phyloP scores from a whole-genome alignment of 2,113 vertebrate genomes.

The Ornithorhynchus anatinus region DNA sequence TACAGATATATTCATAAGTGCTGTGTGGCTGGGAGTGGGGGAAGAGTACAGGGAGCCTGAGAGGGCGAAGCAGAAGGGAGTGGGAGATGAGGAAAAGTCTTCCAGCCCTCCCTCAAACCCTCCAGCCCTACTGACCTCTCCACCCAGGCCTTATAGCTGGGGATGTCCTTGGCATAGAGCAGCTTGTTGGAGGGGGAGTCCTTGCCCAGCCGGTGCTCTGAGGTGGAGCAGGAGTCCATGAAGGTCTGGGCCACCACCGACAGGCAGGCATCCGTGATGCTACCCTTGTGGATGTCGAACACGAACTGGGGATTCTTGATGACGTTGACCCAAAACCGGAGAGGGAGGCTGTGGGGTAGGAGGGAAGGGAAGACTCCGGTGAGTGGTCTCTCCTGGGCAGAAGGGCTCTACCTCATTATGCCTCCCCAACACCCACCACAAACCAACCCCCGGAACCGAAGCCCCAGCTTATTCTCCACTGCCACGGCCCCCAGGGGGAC shows the following conservation, averaged over 20 bases:
- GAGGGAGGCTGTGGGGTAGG: slow-evolving; percentile 82
- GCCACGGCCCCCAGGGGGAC: too few species aligned
- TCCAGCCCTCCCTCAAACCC: too few species aligned
- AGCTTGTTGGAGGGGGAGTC: slow-evolving; percentile 98
- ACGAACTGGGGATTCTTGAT: slow-evolving; percentile 99
- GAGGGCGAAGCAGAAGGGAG: too few species aligned
- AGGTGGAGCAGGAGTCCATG: slow-evolving; percentile 98
- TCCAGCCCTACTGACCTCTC: slow-evolving; percentile 84
- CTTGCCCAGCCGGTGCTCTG: slow-evolving; percentile 95
- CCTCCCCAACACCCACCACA: neutral
- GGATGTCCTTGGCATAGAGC: slow-evolving; percentile 98
- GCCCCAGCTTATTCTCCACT: too few species aligned
- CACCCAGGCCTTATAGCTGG: slow-evolving; percentile 99
- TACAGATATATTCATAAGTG: too few species aligned
- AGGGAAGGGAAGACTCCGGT: neutral
- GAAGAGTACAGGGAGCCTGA: too few species aligned
- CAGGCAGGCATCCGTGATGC: slow-evolving; percentile 97
- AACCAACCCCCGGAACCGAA: too few species aligned
- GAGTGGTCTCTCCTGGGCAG: accelerated
- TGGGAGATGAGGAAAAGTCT: too few species aligned
- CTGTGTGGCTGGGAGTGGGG: too few species aligned
- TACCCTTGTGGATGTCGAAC: slow-evolving; percentile 98
- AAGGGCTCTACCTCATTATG: too few species aligned
- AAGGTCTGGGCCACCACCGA: slow-evolving; percentile 98
- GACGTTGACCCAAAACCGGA: slow-evolving; percentile 98